A percentile compares a stretch with the other conserved stretches of the same genome.
phyloP scores from a whole-genome alignment of 2,888 invertebrate species.

The Gastracanthus pulcherrimus region DNA sequence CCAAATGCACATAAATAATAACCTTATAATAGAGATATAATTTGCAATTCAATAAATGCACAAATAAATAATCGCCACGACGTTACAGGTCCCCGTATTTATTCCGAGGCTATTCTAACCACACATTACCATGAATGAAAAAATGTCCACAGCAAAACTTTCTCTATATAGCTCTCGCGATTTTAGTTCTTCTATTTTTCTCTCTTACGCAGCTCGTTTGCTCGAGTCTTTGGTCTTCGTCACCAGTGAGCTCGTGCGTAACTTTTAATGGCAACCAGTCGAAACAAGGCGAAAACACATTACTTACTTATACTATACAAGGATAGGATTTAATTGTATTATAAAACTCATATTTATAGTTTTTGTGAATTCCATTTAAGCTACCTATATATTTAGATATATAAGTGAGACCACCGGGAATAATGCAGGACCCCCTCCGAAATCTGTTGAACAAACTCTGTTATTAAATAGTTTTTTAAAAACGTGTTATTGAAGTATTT shows the following conservation, averaged over 20 bases:
- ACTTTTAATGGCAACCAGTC: conserved; percentile 22
- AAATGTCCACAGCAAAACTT: conserved; percentile 19
- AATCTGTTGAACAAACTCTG: too few relatives aligned
- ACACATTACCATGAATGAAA: background rate
- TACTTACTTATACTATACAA: background rate
- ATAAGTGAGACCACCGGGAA: too few relatives aligned
- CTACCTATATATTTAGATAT: too few relatives aligned
- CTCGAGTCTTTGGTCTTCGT: background rate
- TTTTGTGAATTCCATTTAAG: too few relatives aligned
- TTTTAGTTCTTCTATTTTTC: conserved; percentile 29
- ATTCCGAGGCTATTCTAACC: background rate
- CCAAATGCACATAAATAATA: conserved; percentile 43
- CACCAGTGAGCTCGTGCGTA: background rate
- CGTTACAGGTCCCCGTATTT: background rate
- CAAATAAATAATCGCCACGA: conserved; percentile 34
- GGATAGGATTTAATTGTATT: too few relatives aligned
- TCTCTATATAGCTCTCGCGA: conserved; percentile 28
- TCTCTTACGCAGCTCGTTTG: background rate
- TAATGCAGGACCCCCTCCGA: too few relatives aligned
- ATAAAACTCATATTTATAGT: too few relatives aligned
- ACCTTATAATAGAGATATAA: conserved; percentile 38
- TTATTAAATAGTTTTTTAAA: too few relatives aligned
- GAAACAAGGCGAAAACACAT: conserved; percentile 36
- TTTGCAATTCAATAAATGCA: conserved; percentile 45
- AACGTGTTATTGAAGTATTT: too few relatives aligned